Base-by-base conservation (phyloP, 1,140 invertebrate species). In the Brachionus plicatilis region DNA sequence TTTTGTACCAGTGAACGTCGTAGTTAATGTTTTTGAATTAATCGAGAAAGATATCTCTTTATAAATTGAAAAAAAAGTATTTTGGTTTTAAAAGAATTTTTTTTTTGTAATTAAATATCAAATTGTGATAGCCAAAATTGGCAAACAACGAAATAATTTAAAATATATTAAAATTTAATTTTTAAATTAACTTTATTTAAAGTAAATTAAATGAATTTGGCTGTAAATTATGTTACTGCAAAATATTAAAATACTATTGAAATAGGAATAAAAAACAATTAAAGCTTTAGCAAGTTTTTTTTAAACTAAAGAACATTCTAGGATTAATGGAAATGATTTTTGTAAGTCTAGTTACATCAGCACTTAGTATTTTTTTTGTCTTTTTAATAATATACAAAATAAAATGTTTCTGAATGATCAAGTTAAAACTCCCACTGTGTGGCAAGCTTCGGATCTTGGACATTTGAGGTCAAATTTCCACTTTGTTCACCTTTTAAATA, bases 401-500 rank as follows among this genome's bases (percentile, higher is more conserved):
- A 20, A 20, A 24, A 20, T 60, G 9, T 60, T 60, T 60, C 9
- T 17, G 11, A 27, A 12, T 37, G 0, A 33, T 37, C 7, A 65
- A 70, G 11, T 68, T 65, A 85, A 80, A 85, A 97, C 91, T 97
- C 95, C 95, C 95, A 97, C 88, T 94, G 94, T 84, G 95, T 96
- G 86, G 95, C 94, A 83, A 91, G 91, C n/a, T 65, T 75, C 86
- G 93, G 92, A 87, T 95, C 93, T 80, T 92, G 92, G 80, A 93
- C 94, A 33, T 94, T 93, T 47, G 96, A 92, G 88, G 93, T 93
- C 91, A 98, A 94, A 83, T 93, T 92, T 68, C 96, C 96, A 90
- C 97, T 98, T 91, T 98, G 97, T 87, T 95, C 95, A 80, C 96
- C 95, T 84, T 93, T 92, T 84, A 98, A 90, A 90, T 96, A 98